Evolutionary conservation across 2,797 vertebrate species (phyloP).

Genomic region (Emys orbicularis): DNA sequence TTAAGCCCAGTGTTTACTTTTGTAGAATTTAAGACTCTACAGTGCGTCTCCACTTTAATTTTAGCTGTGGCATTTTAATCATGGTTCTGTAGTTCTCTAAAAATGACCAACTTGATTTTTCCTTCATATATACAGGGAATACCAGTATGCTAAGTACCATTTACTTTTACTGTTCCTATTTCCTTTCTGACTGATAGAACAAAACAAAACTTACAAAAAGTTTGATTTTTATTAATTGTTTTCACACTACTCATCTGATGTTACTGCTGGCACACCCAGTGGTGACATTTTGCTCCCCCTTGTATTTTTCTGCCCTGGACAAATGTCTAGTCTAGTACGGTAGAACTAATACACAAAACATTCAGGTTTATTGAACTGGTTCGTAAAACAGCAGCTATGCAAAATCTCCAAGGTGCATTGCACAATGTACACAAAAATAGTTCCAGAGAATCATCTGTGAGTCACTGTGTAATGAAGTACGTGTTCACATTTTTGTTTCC

Average conservation of each 20-base stretch:
- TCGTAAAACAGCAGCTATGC: background rate
- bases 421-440: background rate
- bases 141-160: background rate
- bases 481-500: background rate
- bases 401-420: background rate
- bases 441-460: background rate
- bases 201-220: background rate
- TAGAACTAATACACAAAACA: accelerated
- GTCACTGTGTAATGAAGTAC: background rate
- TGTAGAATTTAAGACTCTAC: background rate
- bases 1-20: background rate
- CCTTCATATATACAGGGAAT: background rate
- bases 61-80: background rate
- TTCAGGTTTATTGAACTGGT: background rate
- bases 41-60: background rate
- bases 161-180: background rate
- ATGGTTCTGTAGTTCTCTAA: background rate
- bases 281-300: background rate
- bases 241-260: background rate
- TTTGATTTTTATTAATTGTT: background rate
- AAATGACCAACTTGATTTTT: background rate
- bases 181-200: background rate
- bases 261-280: background rate
- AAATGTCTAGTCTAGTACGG: background rate
- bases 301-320: background rate